phyloP scores from a whole-genome alignment of 2,888 invertebrate genomes.

The Colostygia pectinataria region DNA sequence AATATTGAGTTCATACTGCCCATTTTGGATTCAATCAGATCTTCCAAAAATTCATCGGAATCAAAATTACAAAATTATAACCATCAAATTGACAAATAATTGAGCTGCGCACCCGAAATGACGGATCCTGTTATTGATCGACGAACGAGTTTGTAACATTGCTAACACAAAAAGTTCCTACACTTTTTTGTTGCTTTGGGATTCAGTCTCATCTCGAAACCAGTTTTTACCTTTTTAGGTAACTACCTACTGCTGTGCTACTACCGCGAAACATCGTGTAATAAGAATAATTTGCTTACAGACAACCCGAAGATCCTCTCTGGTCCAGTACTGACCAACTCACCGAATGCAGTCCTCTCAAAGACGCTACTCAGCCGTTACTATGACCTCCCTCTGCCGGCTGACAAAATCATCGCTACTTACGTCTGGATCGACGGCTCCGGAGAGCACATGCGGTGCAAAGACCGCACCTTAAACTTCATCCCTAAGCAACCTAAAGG shows the following conservation, averaged over 20 bases:
- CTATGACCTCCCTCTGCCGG: slow-evolving; percentile 89
- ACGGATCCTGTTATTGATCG: slow-evolving; percentile 39
- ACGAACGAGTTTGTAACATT: slow-evolving; percentile 39
- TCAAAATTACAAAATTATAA: background rate
- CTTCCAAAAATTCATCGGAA: background rate
- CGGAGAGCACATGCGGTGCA: slow-evolving; percentile 93
- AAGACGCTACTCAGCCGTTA: slow-evolving; percentile 89
- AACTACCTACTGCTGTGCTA: no score
- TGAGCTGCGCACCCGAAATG: slow-evolving; percentile 29
- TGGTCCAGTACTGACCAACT: slow-evolving; percentile 82
- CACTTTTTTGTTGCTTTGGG: background rate
- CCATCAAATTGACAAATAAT: slow-evolving; percentile 17
- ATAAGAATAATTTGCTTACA: slow-evolving; percentile 35
- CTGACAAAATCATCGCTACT: slow-evolving; percentile 90
- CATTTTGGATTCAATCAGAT: background rate
- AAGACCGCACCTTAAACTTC: slow-evolving; percentile 93
- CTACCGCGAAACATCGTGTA: no score
- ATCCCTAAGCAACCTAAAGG: slow-evolving; percentile 90
- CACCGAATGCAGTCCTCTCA: slow-evolving; percentile 92
- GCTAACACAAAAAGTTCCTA: slow-evolving; percentile 9
- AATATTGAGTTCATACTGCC: no score
- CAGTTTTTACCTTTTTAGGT: no score
- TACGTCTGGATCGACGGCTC: slow-evolving; percentile 98
- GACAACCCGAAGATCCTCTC: slow-evolving; percentile 78
- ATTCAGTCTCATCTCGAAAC: no score